Conservation (phyloP, 2,888 invertebrate genomes). For the Archaeoteleia sp. region DNA sequence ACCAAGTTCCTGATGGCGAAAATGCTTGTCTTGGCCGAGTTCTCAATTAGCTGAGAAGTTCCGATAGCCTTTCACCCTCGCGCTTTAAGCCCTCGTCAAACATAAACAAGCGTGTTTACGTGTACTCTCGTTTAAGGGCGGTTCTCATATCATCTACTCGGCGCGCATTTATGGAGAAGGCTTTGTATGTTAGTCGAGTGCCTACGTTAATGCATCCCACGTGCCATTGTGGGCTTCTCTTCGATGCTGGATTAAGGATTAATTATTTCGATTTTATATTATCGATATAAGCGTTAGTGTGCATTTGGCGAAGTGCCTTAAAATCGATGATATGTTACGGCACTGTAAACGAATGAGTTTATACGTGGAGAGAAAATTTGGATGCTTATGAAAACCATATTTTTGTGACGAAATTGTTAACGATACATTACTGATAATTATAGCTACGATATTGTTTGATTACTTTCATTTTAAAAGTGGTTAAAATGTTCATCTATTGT, state of each 20-base stretch:
- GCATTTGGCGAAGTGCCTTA: too few relatives aligned
- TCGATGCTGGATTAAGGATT: constrained; percentile 34
- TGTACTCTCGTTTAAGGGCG: constrained; percentile 46
- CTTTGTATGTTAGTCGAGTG: constrained; percentile 26
- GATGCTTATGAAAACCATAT: too few relatives aligned
- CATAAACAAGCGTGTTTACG: constrained; percentile 55
- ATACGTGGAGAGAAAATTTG: too few relatives aligned
- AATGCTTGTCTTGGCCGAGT: constrained; percentile 24
- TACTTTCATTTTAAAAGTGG: too few relatives aligned
- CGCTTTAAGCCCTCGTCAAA: constrained; percentile 21
- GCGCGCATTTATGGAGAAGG: constrained; percentile 39
- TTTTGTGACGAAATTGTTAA: too few relatives aligned
- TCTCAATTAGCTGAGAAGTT: constrained; percentile 50
- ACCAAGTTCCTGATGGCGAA: constrained; percentile 10
- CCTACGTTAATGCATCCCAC: constrained; percentile 29
- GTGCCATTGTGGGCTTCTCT: constrained; percentile 1
- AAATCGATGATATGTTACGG: too few relatives aligned
- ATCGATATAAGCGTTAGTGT: too few relatives aligned
- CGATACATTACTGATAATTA: too few relatives aligned
- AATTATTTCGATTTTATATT: too few relatives aligned
- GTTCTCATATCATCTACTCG: constrained; percentile 43
- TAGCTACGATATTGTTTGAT: too few relatives aligned
- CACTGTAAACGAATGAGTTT: too few relatives aligned
- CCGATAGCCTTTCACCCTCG: constrained; percentile 39
- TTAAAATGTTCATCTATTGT: too few relatives aligned